phyloP scores from a whole-genome alignment of 2,888 invertebrate species.

The Notodonta ziczac region DNA sequence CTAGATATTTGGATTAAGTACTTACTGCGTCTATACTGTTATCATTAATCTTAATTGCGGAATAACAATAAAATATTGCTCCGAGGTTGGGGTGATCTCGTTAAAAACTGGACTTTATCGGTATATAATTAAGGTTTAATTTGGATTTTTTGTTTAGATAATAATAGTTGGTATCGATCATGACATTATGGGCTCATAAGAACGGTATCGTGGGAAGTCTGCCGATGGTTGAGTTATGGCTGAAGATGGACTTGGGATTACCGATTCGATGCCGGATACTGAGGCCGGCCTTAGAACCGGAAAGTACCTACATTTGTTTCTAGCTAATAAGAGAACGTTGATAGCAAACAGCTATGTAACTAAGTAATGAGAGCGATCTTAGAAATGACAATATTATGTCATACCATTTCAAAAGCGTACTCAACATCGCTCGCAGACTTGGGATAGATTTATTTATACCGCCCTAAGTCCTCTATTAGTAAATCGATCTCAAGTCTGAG shows the following conservation, averaged over 20 bases:
- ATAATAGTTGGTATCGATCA: conserved; percentile 75
- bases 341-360: too few relatives aligned
- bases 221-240: conserved; percentile 72
- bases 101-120: conserved; percentile 57
- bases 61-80: conserved; percentile 83
- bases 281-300: background rate
- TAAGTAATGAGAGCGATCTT: too few relatives aligned
- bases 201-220: conserved; percentile 82
- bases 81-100: conserved; percentile 50
- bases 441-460: too few relatives aligned
- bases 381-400: too few relatives aligned
- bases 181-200: conserved; percentile 75
- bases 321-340: background rate
- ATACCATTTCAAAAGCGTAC: too few relatives aligned
- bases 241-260: conserved; percentile 51
- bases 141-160: conserved; percentile 47
- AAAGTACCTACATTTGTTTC: background rate
- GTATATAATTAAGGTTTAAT: conserved; percentile 56
- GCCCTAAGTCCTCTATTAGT: too few relatives aligned
- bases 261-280: conserved; percentile 37
- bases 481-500: too few relatives aligned
- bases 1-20: conserved; percentile 82
- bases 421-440: too few relatives aligned
- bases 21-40: conserved; percentile 79
- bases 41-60: conserved; percentile 84